A percentile compares a stretch with the other conserved stretches of the same genome.
Evolutionary conservation across 2,797 vertebrate species (phyloP).

Genomic region (Nyctalus aviator): DNA sequence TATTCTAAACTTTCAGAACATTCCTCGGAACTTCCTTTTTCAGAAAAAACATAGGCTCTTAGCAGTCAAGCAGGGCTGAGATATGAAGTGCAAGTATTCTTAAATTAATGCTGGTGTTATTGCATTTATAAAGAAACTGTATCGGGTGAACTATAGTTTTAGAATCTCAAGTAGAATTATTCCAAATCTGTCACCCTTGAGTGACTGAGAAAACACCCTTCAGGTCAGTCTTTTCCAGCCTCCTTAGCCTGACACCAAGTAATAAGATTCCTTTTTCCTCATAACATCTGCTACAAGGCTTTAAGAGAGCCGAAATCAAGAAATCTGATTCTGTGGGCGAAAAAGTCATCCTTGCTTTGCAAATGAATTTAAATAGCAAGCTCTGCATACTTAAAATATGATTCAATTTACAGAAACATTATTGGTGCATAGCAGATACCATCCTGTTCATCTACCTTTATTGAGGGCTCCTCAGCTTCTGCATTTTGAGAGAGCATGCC

Average conservation of each 20-base stretch:
- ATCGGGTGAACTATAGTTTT: constrained; percentile 60
- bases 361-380: constrained; percentile 65
- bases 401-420: constrained; percentile 55
- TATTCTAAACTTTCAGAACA: constrained; percentile 38
- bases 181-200: constrained; percentile 12
- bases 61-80: background rate
- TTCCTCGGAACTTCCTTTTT: constrained; percentile 65
- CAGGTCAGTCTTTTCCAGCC: background rate
- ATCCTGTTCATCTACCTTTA: constrained; percentile 18
- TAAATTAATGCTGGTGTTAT: constrained; percentile 44
- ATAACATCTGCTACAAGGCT: background rate
- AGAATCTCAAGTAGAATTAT: constrained; percentile 59
- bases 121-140: constrained; percentile 55
- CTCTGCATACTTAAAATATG: constrained; percentile 59
- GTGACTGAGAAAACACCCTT: background rate
- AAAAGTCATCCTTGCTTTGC: constrained; percentile 35
- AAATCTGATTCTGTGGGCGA: constrained; percentile 1
- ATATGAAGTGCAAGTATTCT: constrained; percentile 62
- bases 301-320: constrained; percentile 32
- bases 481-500: background rate
- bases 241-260: constrained; percentile 9
- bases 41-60: constrained; percentile 36
- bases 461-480: background rate
- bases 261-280: constrained; percentile 6
- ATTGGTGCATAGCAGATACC: constrained; percentile 22